Base-by-base conservation (phyloP, 2,797 vertebrate species). In the Sternotherus odoratus region DNA sequence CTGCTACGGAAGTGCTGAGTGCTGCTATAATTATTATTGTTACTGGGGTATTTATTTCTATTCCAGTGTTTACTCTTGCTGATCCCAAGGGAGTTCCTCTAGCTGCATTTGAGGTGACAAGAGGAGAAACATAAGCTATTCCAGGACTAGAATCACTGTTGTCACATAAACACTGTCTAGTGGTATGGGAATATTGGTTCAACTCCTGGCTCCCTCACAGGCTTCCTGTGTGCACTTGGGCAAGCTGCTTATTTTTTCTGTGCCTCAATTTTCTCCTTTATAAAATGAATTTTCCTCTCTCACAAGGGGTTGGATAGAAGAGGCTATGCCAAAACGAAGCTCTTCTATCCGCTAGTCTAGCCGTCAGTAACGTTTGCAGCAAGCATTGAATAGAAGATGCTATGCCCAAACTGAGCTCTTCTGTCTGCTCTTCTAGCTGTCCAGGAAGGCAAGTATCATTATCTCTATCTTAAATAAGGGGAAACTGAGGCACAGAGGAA, bases 1-100 rank as follows among this genome's bases (percentile, higher is more conserved):
- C 94, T 57, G 28, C 92, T 92, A 95, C 87, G 79, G 89, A 86
- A 19, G 85, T 95, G 91, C 95, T 93, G 93, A 96, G 91, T 91
- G 93, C 94, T 91, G 63, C 91, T 94, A 87, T 93, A 94, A 81
- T 94, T 12, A n/a, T 17, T 19, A 72, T 72, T 97, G 96, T 96
- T 96, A 95, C 95, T 88, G 50, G 94, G 91, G 91, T 95, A 92
- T 93, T 95, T 95, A 95, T 89, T 93, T 92, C 86, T 89, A 89
- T 94, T 96, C 93, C 94, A 94, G 91, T 24, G 92, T 91, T 93
- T 96, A 96, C 95, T 96, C 86, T 90, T 87, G 91, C 88, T 92
- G 13, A 0, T 95, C 95, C 94, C 96, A 88, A 84, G 92, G 90
- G 96, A 90, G n/a, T 94, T 96, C 93, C 90, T 83, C 88, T 92